Evolutionary conservation across 2,113 vertebrate genomes (phyloP).

Genomic region (Centropristis striata): DNA sequence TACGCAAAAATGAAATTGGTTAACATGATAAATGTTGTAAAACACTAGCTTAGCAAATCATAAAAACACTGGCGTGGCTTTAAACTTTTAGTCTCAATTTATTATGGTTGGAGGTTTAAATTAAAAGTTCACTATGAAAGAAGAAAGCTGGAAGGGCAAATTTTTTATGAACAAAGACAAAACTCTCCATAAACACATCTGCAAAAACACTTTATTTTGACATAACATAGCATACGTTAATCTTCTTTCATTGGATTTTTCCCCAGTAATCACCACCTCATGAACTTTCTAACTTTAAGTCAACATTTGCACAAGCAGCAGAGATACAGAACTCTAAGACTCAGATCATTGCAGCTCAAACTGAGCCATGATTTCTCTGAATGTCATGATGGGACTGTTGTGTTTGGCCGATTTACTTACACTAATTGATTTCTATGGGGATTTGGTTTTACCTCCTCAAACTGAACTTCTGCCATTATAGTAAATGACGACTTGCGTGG

Average conservation of each 20-base stretch:
- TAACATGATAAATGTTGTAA: too few species aligned
- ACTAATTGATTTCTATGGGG: slow-evolving; percentile 4
- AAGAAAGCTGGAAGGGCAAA: neutral
- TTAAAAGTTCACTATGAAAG: neutral
- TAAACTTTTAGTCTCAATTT: neutral
- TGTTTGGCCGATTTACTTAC: slow-evolving; percentile 35
- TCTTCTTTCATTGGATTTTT: neutral
- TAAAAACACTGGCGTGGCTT: neutral
- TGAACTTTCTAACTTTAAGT: slow-evolving; percentile 32
- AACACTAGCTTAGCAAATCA: too few species aligned
- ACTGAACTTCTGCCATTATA: neutral
- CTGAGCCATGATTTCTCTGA: neutral
- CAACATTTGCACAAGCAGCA: slow-evolving; percentile 31
- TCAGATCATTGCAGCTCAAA: neutral
- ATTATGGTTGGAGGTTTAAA: neutral
- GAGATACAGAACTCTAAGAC: too few species aligned
- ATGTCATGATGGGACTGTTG: slow-evolving; percentile 33
- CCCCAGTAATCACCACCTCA: slow-evolving; percentile 16
- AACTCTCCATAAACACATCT: slow-evolving; percentile 17
- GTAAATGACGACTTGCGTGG: slow-evolving; percentile 23
- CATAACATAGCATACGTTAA: slow-evolving; percentile 10
- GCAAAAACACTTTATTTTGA: slow-evolving; percentile 35
- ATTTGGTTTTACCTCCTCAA: slow-evolving; percentile 35
- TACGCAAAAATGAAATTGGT: too few species aligned
- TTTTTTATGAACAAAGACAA: neutral